Evolutionary conservation across 2,797 vertebrate species (phyloP).

Genomic region (Loriculus beryllinus): DNA sequence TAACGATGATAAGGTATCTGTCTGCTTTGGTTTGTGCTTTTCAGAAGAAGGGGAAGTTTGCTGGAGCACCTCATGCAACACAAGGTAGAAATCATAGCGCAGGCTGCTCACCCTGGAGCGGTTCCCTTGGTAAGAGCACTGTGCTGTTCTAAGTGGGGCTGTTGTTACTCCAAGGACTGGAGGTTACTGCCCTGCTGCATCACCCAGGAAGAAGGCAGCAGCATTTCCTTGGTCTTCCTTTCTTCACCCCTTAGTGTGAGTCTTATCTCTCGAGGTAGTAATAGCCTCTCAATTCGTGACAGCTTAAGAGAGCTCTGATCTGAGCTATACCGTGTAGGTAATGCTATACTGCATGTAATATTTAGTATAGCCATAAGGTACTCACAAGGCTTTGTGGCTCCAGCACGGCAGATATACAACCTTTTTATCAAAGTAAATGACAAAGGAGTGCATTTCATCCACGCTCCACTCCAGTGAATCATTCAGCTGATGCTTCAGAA

Average conservation of each 20-base stretch:
- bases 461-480: neutral
- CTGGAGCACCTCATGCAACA: neutral
- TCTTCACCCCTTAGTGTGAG: neutral
- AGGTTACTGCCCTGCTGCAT: neutral
- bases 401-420: neutral
- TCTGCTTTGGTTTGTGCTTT: neutral
- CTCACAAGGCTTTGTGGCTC: neutral
- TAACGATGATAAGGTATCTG: neutral
- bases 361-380: neutral
- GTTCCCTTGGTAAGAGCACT: neutral
- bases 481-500: neutral
- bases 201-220: neutral
- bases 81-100: neutral
- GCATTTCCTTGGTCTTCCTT: neutral
- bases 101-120: accelerated
- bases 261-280: neutral
- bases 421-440: neutral
- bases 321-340: neutral
- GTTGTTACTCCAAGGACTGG: neutral
- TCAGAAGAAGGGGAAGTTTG: neutral
- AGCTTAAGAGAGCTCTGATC: neutral
- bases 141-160: neutral
- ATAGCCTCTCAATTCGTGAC: accelerated
- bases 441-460: neutral
- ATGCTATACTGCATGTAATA: neutral